Evolutionary conservation across 2,113 vertebrate species (phyloP).

Genomic region (Cnemophilus loriae): DNA sequence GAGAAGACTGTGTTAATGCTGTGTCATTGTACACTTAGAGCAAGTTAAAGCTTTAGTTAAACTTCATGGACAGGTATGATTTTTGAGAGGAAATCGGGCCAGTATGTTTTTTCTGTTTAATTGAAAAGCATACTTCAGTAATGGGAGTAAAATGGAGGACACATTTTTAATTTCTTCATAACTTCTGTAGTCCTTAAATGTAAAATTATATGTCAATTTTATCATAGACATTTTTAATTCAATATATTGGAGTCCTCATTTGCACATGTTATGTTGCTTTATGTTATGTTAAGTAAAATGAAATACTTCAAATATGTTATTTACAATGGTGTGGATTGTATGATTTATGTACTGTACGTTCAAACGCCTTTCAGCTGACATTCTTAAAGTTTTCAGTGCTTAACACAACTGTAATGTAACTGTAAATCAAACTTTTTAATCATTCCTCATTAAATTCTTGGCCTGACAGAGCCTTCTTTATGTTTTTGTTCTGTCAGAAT

Average conservation of each 20-base stretch:
- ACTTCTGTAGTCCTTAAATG: conserved; percentile 27
- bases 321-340: conserved; percentile 66
- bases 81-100: neutral
- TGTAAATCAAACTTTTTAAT: conserved; percentile 72
- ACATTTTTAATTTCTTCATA: conserved; percentile 29
- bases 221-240: conserved; percentile 64
- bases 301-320: conserved; percentile 68
- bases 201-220: conserved; percentile 57
- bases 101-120: conserved; percentile 18
- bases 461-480: conserved; percentile 63
- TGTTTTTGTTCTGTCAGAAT: conserved; percentile 67
- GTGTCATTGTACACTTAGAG: conserved; percentile 30
- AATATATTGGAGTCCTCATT: conserved; percentile 56
- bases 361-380: conserved; percentile 64
- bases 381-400: conserved; percentile 71
- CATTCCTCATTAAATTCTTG: conserved; percentile 73
- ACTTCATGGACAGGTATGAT: neutral
- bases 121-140: neutral
- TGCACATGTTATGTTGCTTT: conserved; percentile 61
- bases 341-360: conserved; percentile 74
- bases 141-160: neutral
- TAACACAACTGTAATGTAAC: conserved; percentile 69
- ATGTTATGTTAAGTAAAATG: conserved; percentile 68
- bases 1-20: conserved; percentile 14
- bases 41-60: conserved; percentile 33